Conservation (phyloP, 1,140 invertebrate genomes). For the Caenorhabditis remanei region DNA sequence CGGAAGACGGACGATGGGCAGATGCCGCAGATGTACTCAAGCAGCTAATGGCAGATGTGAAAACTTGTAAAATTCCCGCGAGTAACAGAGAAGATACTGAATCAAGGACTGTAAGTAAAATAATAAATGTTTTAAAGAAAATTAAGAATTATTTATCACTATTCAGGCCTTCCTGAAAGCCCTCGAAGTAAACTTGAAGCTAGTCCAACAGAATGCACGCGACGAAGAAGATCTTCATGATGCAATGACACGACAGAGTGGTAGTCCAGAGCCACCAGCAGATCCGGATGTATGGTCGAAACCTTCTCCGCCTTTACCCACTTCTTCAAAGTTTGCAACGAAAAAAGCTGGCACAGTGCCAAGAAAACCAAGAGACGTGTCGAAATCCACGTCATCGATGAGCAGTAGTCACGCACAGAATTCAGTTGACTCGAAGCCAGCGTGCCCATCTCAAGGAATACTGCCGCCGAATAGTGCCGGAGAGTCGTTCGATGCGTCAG, state of each 20-base stretch:
- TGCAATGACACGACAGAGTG: slow-evolving; percentile 28
- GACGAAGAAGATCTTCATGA: slow-evolving; percentile 27
- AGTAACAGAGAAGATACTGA: slow-evolving; percentile 11
- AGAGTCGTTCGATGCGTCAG: slow-evolving; percentile 18
- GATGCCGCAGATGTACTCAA: not conserved
- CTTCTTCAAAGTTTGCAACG: not conserved
- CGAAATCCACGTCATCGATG: not conserved
- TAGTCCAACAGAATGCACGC: slow-evolving; percentile 6
- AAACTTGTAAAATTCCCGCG: not conserved
- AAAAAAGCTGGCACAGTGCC: not conserved
- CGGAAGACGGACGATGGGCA: not conserved
- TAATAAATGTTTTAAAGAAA: not conserved
- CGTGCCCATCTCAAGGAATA: slow-evolving; percentile 11
- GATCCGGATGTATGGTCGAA: slow-evolving; percentile 38
- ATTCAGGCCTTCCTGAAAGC: not conserved
- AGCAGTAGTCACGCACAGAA: not conserved
- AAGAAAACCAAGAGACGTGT: not conserved
- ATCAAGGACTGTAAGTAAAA: not conserved
- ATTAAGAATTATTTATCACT: not conserved
- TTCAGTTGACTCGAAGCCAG: slow-evolving; percentile 7
- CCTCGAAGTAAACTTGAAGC: not conserved
- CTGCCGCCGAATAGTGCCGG: slow-evolving; percentile 16
- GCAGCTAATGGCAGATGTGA: not conserved
- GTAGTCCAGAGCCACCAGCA: slow-evolving; percentile 34
- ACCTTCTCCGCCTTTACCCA: slow-evolving; percentile 9